Evolutionary conservation across 2,797 vertebrate genomes (phyloP).

Genomic region (Hydrolagus colliei): DNA sequence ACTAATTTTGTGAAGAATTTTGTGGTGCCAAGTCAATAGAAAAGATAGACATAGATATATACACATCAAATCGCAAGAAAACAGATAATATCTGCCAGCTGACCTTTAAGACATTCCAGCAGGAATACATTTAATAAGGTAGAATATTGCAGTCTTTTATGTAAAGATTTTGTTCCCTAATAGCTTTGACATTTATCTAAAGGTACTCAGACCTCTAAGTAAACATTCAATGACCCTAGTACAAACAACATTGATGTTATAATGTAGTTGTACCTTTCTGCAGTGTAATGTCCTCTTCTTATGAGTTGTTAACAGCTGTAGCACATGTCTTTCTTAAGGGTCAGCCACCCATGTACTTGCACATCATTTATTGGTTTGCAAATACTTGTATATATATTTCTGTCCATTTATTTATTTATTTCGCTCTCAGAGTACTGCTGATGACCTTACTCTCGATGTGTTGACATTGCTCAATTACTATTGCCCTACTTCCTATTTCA

Average conservation of each 20-base stretch:
- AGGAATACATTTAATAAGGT: not conserved
- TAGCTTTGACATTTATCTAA: conserved; percentile 6
- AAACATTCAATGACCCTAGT: not conserved
- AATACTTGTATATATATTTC: too few relatives aligned
- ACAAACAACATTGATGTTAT: not conserved
- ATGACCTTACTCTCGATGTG: too few relatives aligned
- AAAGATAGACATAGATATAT: not conserved
- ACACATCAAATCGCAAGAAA: not conserved
- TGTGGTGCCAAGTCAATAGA: not conserved
- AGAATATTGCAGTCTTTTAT: conserved; percentile 8
- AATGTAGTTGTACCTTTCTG: not conserved
- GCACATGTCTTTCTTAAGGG: too few relatives aligned
- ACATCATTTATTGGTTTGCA: too few relatives aligned
- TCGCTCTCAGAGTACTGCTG: too few relatives aligned
- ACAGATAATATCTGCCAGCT: not conserved
- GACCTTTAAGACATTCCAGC: conserved; percentile 14
- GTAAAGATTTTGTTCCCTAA: not conserved
- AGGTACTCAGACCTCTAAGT: not conserved
- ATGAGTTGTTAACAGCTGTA: not conserved
- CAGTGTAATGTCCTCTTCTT: not conserved
- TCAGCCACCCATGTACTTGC: too few relatives aligned
- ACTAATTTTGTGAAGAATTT: not conserved
- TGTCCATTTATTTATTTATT: too few relatives aligned
- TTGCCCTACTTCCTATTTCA: too few relatives aligned
- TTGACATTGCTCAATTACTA: too few relatives aligned